phyloP scores from a whole-genome alignment of 2,797 vertebrate species.

The Morus bassanus region DNA sequence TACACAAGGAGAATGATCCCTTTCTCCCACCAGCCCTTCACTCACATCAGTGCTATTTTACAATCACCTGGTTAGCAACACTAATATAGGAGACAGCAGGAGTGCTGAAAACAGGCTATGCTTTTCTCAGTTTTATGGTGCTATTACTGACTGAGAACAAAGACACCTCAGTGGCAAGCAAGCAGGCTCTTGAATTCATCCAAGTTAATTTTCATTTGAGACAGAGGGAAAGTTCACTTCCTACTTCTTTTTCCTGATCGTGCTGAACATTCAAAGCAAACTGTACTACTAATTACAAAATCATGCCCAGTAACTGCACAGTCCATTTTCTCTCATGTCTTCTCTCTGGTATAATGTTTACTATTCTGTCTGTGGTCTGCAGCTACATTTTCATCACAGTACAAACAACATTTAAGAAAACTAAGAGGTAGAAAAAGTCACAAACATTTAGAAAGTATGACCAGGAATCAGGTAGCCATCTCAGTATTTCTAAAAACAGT shows the following conservation, averaged over 20 bases:
- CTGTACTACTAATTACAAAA: not conserved
- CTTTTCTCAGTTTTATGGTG: not conserved
- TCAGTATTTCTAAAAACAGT: not conserved
- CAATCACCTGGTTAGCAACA: not conserved
- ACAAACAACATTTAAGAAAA: not conserved
- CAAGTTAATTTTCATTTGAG: conserved; percentile 14
- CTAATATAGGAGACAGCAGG: not conserved
- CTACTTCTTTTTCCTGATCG: not conserved
- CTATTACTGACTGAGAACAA: not conserved
- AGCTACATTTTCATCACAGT: not conserved
- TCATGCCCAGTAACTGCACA: not conserved
- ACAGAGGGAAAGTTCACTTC: not conserved
- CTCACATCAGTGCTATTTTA: not conserved
- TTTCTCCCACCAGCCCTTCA: not conserved
- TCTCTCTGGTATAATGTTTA: not conserved
- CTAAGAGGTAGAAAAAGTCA: not conserved
- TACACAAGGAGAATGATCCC: not conserved
- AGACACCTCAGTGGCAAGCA: not conserved
- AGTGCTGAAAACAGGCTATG: not conserved
- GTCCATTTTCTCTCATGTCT: not conserved
- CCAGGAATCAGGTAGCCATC: not conserved
- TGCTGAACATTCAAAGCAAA: not conserved
- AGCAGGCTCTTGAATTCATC: not conserved
- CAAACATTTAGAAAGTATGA: not conserved
- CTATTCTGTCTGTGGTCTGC: not conserved